Base-by-base conservation (phyloP, 1,140 invertebrate genomes). In the Globodera ellingtonae region DNA sequence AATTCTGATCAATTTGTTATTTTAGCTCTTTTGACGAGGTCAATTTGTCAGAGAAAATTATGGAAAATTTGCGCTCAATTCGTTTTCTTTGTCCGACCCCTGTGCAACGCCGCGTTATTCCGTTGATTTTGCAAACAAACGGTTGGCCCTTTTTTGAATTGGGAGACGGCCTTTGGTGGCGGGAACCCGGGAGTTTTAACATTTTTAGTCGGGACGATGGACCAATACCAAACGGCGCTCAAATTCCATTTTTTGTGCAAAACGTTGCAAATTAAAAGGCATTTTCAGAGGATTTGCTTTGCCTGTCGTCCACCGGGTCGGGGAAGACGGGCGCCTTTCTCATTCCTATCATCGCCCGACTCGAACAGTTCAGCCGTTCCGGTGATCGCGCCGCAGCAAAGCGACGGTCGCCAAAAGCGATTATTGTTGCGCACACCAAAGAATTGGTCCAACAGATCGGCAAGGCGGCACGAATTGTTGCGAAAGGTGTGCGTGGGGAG, bases 251-350 rank as follows among this genome's bases (percentile, higher is more conserved):
- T 3, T 6, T 66, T 46, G 35, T 35, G 35, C 35, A 0, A 35
- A 35, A 35, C 1, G 35, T 2, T 35, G 35, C 3, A 35, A 35
- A 35, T 35, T 35, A 35, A 35, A 24, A 35, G 35, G 35, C 35
- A 35, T 2, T 35, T 46, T 21, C 69, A 77, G 75, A 48, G 21
- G 75, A 77, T 44, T 67, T 77, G 65, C 59, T 77, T 2, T 77
- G 75, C 21, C 21, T 77, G 48, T 44, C 75, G 65, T 52, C 62
- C 13, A 77, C 75, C 18, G 75, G 75, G 13, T 70, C 50, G 48
- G 75, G 75, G 3, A 77, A 77, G 46, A 67, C 75, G n/a, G 75
- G 56, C 47, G 65, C 75, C 24, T 77, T 77, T 69, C 69, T 77
- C n/a, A 77, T 77, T 67, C 75, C 75, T 21, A 69, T 77, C 48